Conservation (phyloP, 2,888 invertebrate species). For the Alentia gelatinosa region DNA sequence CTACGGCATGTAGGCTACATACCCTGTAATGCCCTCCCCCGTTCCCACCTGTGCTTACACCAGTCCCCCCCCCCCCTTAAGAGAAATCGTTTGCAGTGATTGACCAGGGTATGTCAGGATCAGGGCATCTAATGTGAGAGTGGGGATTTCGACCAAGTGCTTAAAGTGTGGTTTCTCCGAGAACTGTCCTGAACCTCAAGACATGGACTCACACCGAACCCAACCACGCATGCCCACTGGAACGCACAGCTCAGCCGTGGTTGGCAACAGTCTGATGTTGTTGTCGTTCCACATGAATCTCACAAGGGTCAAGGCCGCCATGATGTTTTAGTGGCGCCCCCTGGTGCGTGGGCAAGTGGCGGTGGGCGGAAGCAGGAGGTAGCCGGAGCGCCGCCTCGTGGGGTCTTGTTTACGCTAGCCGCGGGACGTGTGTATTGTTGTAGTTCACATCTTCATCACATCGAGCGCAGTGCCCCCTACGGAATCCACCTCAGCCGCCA, state of each 20-base stretch:
- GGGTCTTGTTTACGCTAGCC: background rate
- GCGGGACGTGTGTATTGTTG: conserved; percentile 39
- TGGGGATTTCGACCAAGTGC: too few relatives aligned
- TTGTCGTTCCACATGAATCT: conserved; percentile 20
- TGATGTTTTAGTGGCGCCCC: conserved; percentile 30
- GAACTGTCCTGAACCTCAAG: background rate
- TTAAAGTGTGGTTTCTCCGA: too few relatives aligned
- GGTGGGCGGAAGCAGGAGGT: background rate
- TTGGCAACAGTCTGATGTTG: background rate
- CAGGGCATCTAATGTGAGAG: too few relatives aligned
- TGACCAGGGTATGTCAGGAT: too few relatives aligned
- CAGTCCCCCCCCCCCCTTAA: too few relatives aligned
- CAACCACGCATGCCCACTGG: too few relatives aligned
- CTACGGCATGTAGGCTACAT: too few relatives aligned
- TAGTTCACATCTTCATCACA: conserved; percentile 36
- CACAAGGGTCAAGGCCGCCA: background rate
- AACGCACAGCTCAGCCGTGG: too few relatives aligned
- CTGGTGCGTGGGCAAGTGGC: conserved; percentile 9
- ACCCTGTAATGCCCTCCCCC: too few relatives aligned
- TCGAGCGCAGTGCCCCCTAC: background rate
- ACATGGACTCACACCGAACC: background rate
- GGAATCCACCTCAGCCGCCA: background rate
- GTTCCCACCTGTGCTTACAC: too few relatives aligned
- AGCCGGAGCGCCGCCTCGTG: background rate
- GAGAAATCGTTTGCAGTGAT: too few relatives aligned